Evolutionary conservation across 2,888 invertebrate genomes (phyloP), one percentile per base, ranked within the genome.

Genomic region (Tachystola acroxantha): DNA sequence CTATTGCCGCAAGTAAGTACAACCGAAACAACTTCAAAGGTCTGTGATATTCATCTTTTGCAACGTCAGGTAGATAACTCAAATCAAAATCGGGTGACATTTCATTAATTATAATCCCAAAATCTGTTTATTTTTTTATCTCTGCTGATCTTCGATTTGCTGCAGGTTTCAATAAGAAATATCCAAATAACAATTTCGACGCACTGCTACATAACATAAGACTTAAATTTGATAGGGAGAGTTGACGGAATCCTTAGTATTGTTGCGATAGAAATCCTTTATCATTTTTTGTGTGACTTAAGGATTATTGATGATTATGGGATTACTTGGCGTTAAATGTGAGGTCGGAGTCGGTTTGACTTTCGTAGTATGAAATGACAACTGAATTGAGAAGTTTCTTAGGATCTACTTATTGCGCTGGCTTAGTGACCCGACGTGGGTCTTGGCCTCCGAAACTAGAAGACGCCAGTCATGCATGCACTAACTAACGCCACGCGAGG

Each of bases 271-370:
- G 67, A 71, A 66, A 68, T 68, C 65, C 61, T 44, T 48, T 75
- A 71, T 16, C 3, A 16, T 16, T 7, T 22, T 75, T 69, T 69
- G 49, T 67, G 45, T 62, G 66, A 67, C 59, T 64, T 77, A 69
- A 68, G 73, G 74, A 77, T 80, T 79, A 81, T 81, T 79, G 77
- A 82, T 81, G 77, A 77, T 77, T 74, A 76, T 64, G 64, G 67
- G 70, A 77, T 80, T 79, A 79, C 75, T 57, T 55, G 54, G 67
- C 75, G 68, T 64, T 73, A 61, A 56, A 53, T 48, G 44, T 50
- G 42, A 27, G 10, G 20, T 10, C 6, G 24, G 32, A 25, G 10
- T 5, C 24, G 11, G 4, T 27, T 5, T 27, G 27, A 11, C 1
- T 27, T 27, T 27, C 27, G 16, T 16, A 16, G n/a, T n/a, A n/a